Conservation (phyloP, 2,797 vertebrate species). For the Pangasius larnaudii region DNA sequence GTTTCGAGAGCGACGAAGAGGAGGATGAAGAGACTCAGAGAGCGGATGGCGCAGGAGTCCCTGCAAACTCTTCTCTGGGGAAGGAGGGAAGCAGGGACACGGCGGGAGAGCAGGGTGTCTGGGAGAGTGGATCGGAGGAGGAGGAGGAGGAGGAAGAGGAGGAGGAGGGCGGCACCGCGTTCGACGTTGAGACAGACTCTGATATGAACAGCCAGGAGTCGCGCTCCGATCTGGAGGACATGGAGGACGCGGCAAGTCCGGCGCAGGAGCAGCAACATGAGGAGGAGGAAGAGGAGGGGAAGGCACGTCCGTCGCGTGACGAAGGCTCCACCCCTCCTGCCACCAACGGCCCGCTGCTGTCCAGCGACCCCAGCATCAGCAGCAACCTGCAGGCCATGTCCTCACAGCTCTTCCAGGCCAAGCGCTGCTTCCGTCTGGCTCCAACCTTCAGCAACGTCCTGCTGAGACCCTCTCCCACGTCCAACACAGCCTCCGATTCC, state of each 20-base stretch:
- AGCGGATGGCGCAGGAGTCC: conserved; percentile 22
- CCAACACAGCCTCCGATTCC: conserved; percentile 60
- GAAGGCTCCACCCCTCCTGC: conserved; percentile 69
- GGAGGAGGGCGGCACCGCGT: conserved; percentile 89
- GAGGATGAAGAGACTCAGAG: conserved; percentile 64
- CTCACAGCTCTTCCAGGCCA: conserved; percentile 93
- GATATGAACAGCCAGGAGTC: conserved; percentile 99
- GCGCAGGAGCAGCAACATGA: conserved; percentile 51
- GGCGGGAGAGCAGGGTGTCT: conserved; percentile 77
- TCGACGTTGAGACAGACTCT: conserved; percentile 93
- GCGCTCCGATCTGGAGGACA: conserved; percentile 94
- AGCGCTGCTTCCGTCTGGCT: conserved; percentile 94
- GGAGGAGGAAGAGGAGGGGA: conserved; percentile 58
- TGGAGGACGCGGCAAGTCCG: conserved; percentile 81
- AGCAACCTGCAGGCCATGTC: conserved; percentile 98
- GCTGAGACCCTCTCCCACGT: conserved; percentile 74
- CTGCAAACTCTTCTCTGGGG: conserved; percentile 54
- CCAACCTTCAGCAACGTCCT: conserved; percentile 95
- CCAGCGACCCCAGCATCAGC: conserved; percentile 87
- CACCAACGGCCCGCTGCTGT: conserved; percentile 78
- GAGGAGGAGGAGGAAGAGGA: conserved; percentile 89
- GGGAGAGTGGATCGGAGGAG: conserved; percentile 85
- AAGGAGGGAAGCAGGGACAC: conserved; percentile 73
- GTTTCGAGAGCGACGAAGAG: conserved; percentile 88
- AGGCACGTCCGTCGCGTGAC: conserved; percentile 56